Percentiles rank a stretch among this genome's conserved stretches.
phyloP scores from a whole-genome alignment of 2,113 vertebrate genomes.

The Indicator indicator region DNA sequence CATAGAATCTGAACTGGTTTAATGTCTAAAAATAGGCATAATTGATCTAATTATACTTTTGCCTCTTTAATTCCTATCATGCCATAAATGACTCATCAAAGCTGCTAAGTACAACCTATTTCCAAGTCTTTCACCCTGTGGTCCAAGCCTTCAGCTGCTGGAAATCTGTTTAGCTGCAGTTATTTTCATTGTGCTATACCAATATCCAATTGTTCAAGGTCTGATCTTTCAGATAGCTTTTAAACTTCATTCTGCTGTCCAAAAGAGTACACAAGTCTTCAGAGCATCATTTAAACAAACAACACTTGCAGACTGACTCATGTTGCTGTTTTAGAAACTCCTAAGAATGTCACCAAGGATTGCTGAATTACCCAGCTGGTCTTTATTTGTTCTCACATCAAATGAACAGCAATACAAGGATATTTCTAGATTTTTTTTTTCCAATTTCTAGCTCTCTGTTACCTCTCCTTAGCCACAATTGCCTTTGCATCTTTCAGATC shows the following conservation, averaged over 20 bases:
- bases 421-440: neutral
- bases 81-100: slow-evolving; percentile 20
- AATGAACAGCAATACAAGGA: neutral
- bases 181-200: neutral
- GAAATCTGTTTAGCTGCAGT: neutral
- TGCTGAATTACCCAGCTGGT: neutral
- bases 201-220: neutral
- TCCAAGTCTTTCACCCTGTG: neutral
- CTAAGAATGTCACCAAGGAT: neutral
- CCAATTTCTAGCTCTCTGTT: neutral
- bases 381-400: neutral
- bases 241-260: neutral
- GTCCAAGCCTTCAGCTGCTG: slow-evolving; percentile 23
- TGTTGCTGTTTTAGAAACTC: neutral
- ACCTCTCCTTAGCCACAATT: neutral
- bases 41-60: slow-evolving; percentile 38
- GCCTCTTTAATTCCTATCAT: slow-evolving; percentile 7
- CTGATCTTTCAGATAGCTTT: neutral
- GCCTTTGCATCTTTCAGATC: neutral
- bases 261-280: neutral
- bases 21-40: slow-evolving; percentile 36
- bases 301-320: neutral
- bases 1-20: slow-evolving; percentile 11
- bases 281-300: neutral
- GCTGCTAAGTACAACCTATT: neutral